Evolutionary conservation across 2,113 vertebrate species (phyloP).

Genomic region (Actenoides lindsayi): DNA sequence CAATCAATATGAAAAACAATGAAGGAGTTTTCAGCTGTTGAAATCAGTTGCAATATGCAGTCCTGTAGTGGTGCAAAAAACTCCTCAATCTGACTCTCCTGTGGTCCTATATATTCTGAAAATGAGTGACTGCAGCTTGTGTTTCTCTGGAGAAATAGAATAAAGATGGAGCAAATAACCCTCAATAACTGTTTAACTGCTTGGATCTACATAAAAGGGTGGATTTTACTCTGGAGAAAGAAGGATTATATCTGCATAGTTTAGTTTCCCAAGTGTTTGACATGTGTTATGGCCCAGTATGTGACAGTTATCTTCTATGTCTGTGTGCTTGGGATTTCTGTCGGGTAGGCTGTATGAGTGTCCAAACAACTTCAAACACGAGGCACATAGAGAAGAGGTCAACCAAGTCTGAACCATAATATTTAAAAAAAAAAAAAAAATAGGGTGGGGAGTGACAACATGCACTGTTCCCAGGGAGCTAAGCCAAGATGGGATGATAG

Average conservation of each 20-base stretch:
- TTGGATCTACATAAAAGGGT: background rate
- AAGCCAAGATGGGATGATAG: background rate
- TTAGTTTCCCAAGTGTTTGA: conserved; percentile 10
- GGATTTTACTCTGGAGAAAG: background rate
- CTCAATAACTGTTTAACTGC: background rate
- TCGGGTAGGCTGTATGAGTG: background rate
- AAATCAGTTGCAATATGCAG: background rate
- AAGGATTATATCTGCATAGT: too few species aligned
- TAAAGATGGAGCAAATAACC: background rate
- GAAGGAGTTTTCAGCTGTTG: background rate
- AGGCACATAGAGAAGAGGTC: background rate
- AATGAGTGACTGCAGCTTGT: background rate
- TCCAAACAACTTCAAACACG: background rate
- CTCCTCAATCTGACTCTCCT: background rate
- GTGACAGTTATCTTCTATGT: background rate
- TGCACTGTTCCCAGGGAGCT: background rate
- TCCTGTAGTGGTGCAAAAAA: background rate
- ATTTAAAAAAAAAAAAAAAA: background rate
- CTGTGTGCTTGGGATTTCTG: background rate
- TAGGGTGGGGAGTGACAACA: background rate
- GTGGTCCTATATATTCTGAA: background rate
- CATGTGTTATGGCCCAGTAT: background rate
- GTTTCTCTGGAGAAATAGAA: background rate
- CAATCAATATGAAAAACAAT: background rate
- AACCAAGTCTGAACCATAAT: background rate